phyloP scores from a whole-genome alignment of 2,113 vertebrate species.

The Vombatus ursinus region DNA sequence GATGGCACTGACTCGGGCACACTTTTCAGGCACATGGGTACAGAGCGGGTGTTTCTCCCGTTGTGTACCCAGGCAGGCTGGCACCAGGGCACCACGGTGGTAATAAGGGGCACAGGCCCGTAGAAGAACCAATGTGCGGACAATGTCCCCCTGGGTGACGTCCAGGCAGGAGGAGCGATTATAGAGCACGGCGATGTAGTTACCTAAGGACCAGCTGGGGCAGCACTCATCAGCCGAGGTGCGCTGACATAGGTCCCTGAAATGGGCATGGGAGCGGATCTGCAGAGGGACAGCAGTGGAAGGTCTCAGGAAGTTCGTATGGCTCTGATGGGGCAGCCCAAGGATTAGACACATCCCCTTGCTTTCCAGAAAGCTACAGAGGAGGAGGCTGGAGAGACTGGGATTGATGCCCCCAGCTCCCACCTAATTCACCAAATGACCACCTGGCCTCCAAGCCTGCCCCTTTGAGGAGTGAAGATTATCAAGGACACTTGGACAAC shows the following conservation, averaged over 20 bases:
- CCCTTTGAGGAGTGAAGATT: not conserved
- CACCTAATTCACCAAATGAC: not conserved
- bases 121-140: conserved; percentile 91
- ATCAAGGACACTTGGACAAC: not conserved
- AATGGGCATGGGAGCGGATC: conserved; percentile 93
- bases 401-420: not conserved
- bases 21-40: conserved; percentile 91
- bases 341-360: not conserved
- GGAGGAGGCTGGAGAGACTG: not conserved
- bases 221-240: conserved; percentile 89
- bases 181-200: conserved; percentile 94
- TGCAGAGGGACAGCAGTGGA: conserved; percentile 76
- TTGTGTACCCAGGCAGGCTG: conserved; percentile 85
- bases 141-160: conserved; percentile 91
- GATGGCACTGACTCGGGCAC: conserved; percentile 88
- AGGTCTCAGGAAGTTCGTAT: conserved; percentile 42
- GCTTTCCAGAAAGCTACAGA: not conserved
- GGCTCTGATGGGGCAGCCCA: not conserved
- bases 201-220: conserved; percentile 98
- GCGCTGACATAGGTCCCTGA: conserved; percentile 92
- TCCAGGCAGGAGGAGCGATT: conserved; percentile 94
- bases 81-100: conserved; percentile 89
- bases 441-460: not conserved
- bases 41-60: conserved; percentile 87
- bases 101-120: conserved; percentile 94